Percentiles rank a stretch among this genome's conserved stretches.
These are phyloP conservation scores for Antidorcas marsupialis DNA, from an alignment of 2,113 vertebrate genomes.

Conservation along the genomic window DNA sequence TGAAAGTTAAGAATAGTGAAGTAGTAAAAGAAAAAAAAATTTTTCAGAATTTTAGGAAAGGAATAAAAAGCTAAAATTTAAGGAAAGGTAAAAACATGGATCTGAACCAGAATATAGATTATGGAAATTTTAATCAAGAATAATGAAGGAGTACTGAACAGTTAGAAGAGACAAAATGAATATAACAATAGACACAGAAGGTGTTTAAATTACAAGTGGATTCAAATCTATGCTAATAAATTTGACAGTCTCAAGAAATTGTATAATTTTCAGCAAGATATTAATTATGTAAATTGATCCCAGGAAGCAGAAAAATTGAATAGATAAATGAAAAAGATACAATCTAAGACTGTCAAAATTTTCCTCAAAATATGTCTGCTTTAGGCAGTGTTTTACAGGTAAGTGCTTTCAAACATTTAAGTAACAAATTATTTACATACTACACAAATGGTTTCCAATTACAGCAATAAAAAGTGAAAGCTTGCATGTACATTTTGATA, in stretches of 20 bases:
- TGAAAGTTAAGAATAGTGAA: neutral
- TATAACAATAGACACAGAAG: neutral
- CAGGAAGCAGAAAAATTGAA: slow-evolving; percentile 13
- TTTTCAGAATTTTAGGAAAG: neutral
- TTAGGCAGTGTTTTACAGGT: neutral
- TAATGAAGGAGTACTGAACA: neutral
- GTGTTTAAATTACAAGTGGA: neutral
- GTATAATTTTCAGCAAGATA: slow-evolving; percentile 22
- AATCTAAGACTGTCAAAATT: slow-evolving; percentile 5
- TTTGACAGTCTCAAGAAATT: slow-evolving; percentile 36
- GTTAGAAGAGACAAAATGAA: neutral
- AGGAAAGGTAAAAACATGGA: neutral
- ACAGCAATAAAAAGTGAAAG: neutral
- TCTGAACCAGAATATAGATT: neutral
- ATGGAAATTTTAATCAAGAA: neutral
- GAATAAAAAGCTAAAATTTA: neutral
- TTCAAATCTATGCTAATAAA: slow-evolving; percentile 61
- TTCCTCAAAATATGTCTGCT: neutral
- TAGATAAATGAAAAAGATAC: neutral
- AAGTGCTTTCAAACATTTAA: neutral
- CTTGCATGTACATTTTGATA: neutral
- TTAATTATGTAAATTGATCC: slow-evolving; percentile 52
- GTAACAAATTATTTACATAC: neutral
- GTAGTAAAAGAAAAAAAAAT: neutral
- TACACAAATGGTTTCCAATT: neutral